A percentile compares a stretch with the other conserved stretches of the same genome.
Evolutionary conservation across 2,888 invertebrate genomes (phyloP).

Genomic region (Nesidiocoris tenuis): DNA sequence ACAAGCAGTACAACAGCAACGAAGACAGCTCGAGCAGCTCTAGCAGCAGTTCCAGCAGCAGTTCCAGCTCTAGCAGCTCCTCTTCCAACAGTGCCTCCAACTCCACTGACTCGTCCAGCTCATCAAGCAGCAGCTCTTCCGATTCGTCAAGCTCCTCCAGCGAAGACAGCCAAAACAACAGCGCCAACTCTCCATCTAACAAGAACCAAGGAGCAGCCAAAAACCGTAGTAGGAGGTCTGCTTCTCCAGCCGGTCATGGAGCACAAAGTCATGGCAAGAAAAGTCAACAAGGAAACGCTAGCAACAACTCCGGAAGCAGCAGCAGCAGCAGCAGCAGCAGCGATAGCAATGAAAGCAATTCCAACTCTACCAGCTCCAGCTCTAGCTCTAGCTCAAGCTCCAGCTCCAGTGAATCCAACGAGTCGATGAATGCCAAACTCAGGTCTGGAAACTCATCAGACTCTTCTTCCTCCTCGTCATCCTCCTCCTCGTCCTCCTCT

Average conservation of each 20-base stretch:
- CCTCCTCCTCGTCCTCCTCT: constrained; percentile 46
- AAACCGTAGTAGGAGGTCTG: constrained; percentile 20
- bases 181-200: background rate
- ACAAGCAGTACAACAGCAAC: constrained; percentile 22
- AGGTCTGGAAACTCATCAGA: constrained; percentile 6
- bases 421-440: background rate
- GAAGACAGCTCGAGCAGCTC: constrained; percentile 33
- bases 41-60: constrained; percentile 19
- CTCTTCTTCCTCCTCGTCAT: constrained; percentile 43
- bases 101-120: constrained; percentile 47
- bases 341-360: constrained; percentile 41
- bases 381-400: constrained; percentile 34
- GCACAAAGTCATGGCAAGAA: background rate
- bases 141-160: constrained; percentile 45
- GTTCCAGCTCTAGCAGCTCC: constrained; percentile 43
- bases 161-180: constrained; percentile 1
- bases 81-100: constrained; percentile 46
- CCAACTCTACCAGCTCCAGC: constrained; percentile 42
- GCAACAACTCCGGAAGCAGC: constrained; percentile 41
- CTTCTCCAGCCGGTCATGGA: background rate
- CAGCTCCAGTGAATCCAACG: constrained; percentile 36
- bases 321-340: constrained; percentile 47
- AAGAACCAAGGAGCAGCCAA: background rate
- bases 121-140: constrained; percentile 47
- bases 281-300: background rate